Conservation (phyloP, 1,140 invertebrate species). For the Chrysomallon squamiferum region DNA sequence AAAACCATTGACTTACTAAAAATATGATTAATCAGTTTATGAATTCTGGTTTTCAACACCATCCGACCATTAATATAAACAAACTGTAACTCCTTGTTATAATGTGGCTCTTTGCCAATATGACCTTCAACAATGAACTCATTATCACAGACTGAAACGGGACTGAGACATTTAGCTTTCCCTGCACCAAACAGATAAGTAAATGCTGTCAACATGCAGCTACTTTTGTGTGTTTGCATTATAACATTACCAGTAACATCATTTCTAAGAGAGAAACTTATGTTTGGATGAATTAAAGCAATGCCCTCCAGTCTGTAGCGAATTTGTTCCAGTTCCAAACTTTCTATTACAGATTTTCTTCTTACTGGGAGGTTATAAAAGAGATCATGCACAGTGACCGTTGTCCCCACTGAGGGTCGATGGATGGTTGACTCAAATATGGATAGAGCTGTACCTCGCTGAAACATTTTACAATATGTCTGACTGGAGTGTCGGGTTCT, state of each 20-base stretch:
- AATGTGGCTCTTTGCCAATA: constrained; percentile 64
- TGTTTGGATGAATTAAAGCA: constrained; percentile 67
- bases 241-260: constrained; percentile 68
- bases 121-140: constrained; percentile 67
- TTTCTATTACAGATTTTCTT: constrained; percentile 65
- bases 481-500: constrained; percentile 54
- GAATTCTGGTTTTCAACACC: constrained; percentile 66
- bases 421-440: constrained; percentile 47
- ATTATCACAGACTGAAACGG: constrained; percentile 65
- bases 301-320: constrained; percentile 68
- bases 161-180: constrained; percentile 60
- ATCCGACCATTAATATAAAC: constrained; percentile 72
- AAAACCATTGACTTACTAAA: constrained; percentile 57
- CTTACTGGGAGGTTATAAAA: constrained; percentile 72
- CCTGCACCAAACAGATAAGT: constrained; percentile 65
- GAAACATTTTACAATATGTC: constrained; percentile 66
- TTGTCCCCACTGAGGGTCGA: constrained; percentile 71
- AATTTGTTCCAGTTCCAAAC: constrained; percentile 69
- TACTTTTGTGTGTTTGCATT: constrained; percentile 68
- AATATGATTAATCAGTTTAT: constrained; percentile 65
- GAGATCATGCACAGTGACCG: constrained; percentile 71
- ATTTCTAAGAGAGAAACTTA: constrained; percentile 71
- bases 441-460: constrained; percentile 58
- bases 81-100: constrained; percentile 67
- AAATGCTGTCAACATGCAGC: constrained; percentile 66